A percentile compares a stretch with the other conserved stretches of the same genome.
Evolutionary conservation across 2,113 vertebrate genomes (phyloP).

Genomic region (Tricholaema leucomelas): DNA sequence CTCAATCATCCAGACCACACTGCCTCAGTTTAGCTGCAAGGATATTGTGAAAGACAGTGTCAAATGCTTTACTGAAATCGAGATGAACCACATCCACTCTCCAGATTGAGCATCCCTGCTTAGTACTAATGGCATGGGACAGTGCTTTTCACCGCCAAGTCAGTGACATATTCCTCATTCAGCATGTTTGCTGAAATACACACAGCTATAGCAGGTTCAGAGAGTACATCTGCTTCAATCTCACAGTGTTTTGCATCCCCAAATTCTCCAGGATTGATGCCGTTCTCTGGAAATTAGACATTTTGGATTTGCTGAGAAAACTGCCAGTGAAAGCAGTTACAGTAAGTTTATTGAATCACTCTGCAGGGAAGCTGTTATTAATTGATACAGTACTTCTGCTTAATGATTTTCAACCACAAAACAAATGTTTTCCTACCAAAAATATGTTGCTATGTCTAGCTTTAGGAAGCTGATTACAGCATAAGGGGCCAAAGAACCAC

Average conservation of each 20-base stretch:
- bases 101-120: neutral
- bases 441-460: no score
- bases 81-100: neutral
- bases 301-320: neutral
- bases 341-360: neutral
- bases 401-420: neutral
- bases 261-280: neutral
- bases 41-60: no score
- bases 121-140: neutral
- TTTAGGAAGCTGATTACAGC: neutral
- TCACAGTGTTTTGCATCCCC: neutral
- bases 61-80: no score
- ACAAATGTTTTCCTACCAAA: neutral
- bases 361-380: neutral
- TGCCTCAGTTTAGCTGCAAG: no score
- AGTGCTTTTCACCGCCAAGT: neutral
- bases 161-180: neutral
- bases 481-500: neutral
- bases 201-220: neutral
- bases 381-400: neutral
- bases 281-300: accelerated
- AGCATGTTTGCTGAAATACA: neutral
- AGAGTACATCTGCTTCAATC: neutral
- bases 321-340: neutral
- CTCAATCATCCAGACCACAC: no score